phyloP scores from a whole-genome alignment of 2,113 vertebrate species.

The Anas platyrhynchos region DNA sequence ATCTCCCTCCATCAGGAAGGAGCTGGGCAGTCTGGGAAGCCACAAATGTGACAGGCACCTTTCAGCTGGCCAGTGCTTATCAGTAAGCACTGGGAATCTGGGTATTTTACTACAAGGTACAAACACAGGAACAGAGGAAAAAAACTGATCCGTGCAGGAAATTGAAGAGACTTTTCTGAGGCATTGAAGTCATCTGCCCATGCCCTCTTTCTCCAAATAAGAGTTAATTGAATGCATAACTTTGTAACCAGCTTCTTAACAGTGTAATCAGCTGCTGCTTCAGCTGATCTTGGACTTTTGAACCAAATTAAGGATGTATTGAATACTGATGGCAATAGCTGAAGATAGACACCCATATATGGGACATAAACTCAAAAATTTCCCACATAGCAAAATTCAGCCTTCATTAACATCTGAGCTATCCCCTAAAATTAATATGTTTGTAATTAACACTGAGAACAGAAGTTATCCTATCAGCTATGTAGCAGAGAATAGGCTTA shows the following conservation, averaged over 20 bases:
- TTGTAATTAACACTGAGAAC: neutral
- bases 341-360: neutral
- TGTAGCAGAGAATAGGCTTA: neutral
- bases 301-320: neutral
- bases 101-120: neutral
- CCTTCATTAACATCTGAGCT: neutral
- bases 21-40: neutral
- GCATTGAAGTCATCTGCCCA: neutral
- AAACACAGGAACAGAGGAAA: neutral
- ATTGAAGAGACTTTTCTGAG: neutral
- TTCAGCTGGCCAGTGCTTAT: neutral
- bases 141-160: neutral
- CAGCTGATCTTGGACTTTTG: neutral
- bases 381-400: neutral
- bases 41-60: neutral
- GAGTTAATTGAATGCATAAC: neutral
- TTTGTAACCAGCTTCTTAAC: neutral
- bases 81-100: neutral
- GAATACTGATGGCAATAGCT: neutral
- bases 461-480: neutral
- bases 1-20: neutral
- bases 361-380: neutral
- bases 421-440: neutral
- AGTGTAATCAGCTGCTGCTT: fast-evolving
- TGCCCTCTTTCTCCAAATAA: neutral